Percentiles rank a stretch among this genome's conserved stretches.
These are phyloP conservation scores for Orestias chungarensis DNA, from an alignment of 2,797 vertebrate genomes.

Conservation along the genomic window DNA sequence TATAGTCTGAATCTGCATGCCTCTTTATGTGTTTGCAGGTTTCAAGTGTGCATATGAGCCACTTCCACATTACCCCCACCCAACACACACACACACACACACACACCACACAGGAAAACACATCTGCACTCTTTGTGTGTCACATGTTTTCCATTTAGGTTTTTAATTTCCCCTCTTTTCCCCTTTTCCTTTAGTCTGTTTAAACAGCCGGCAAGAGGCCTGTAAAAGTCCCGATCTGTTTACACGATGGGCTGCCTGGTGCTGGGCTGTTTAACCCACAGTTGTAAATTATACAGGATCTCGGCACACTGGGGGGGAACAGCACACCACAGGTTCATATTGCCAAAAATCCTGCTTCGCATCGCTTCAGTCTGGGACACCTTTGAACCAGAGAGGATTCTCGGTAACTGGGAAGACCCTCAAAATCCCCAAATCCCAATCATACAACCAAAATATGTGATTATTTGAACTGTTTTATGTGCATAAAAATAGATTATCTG, in stretches of 20 bases:
- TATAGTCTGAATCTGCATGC: slow-evolving; percentile 26
- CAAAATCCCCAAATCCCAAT: slow-evolving; percentile 13
- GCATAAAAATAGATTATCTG: slow-evolving; percentile 25
- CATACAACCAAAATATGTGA: slow-evolving; percentile 15
- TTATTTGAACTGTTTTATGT: slow-evolving; percentile 23
- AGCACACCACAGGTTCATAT: slow-evolving; percentile 60
- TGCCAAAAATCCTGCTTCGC: slow-evolving; percentile 70
- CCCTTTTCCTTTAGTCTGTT: slow-evolving; percentile 86
- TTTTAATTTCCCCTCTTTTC: slow-evolving; percentile 88
- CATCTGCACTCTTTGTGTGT: slow-evolving; percentile 31
- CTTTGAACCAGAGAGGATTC: slow-evolving; percentile 36
- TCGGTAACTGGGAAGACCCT: slow-evolving; percentile 20
- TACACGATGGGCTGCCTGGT: slow-evolving; percentile 77
- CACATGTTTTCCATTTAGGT: slow-evolving; percentile 86
- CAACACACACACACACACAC: slow-evolving; percentile 10
- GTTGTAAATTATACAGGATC: slow-evolving; percentile 78
- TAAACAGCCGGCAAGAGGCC: slow-evolving; percentile 75
- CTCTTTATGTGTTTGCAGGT: slow-evolving; percentile 60
- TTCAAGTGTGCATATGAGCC: slow-evolving; percentile 67
- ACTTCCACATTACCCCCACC: slow-evolving; percentile 84
- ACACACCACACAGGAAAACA: slow-evolving; percentile 13
- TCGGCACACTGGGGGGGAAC: slow-evolving; percentile 68
- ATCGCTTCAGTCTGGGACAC: slow-evolving; percentile 45
- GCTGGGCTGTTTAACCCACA: slow-evolving; percentile 76
- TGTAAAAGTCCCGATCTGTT: slow-evolving; percentile 78